These are phyloP conservation scores for Drosophila kuntzei DNA, from an alignment of 2,888 invertebrate genomes.

Conservation along the genomic window DNA sequence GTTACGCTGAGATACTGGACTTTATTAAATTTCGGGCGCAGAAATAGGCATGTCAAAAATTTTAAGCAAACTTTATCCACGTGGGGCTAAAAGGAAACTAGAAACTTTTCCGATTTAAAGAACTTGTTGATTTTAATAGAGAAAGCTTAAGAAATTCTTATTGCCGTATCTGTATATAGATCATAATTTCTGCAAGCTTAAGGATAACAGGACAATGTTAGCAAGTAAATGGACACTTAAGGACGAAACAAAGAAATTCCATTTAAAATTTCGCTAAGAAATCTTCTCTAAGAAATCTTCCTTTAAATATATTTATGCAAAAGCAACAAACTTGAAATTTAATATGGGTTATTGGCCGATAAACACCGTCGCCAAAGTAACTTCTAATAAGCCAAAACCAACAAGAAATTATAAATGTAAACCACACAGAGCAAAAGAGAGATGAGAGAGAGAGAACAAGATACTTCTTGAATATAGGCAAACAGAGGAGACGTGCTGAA, in stretches of 20 bases:
- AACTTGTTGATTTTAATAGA: no score
- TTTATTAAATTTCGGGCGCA: no score
- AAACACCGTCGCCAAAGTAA: slow-evolving; percentile 48
- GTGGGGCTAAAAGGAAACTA: no score
- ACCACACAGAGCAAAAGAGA: slow-evolving; percentile 26
- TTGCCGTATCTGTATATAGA: not conserved
- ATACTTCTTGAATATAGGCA: slow-evolving; percentile 9
- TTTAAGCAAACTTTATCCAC: no score
- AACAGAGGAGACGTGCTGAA: slow-evolving; percentile 58
- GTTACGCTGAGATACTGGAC: no score
- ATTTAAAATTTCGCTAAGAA: slow-evolving; percentile 19
- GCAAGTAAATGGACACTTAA: not conserved
- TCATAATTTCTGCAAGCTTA: slow-evolving; percentile 1
- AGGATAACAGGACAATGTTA: not conserved
- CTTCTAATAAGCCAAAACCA: slow-evolving; percentile 73
- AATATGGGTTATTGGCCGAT: slow-evolving; percentile 13
- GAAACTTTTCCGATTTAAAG: not conserved
- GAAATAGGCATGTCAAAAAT: no score
- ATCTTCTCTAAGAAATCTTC: not conserved
- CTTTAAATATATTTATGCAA: slow-evolving; percentile 53
- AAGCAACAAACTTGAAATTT: slow-evolving; percentile 35
- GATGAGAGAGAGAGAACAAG: slow-evolving; percentile 1
- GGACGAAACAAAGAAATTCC: slow-evolving; percentile 21
- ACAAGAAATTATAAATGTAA: slow-evolving; percentile 72
- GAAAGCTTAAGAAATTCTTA: not conserved